Base-by-base conservation (phyloP, 2,797 vertebrate genomes). In the Carapus acus region DNA sequence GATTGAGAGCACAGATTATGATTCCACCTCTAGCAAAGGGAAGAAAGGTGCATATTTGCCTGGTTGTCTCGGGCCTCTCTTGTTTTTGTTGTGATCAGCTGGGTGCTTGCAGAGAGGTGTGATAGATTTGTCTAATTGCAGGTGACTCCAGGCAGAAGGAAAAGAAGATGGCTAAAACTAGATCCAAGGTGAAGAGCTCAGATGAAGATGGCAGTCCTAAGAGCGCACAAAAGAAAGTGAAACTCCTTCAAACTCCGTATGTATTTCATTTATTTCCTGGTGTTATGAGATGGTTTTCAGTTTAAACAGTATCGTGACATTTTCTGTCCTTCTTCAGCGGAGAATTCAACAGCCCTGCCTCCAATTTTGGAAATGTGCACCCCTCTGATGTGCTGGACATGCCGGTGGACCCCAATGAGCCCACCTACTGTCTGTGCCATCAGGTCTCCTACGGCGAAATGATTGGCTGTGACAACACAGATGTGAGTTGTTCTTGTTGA, bases 381-480 rank as follows among this genome's bases (percentile, higher is more conserved):
- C 94, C 96, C 33, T 98, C 96, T 0, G 96, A 99, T 83, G 96
- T 99, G 29, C 77, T 99, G 83, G 96, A 99, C 81, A 99, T 99
- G 96, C 96, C 96, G 0, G 96, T 99, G 81, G 96, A 98, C 69
- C 96, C 96, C 73, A 99, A 99, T 24, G 96, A 99, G 69, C 96
- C 96, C 66, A 99, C 96, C 24, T 99, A 99, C 84, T 99, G 96
- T 86, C 89, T 99, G 72, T 99, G 96, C 80, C 93, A 95, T 83
- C 96, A 99, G 85, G 96, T 99, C 41, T 99, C 94, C 60, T 99
- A 99, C 3, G 96, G 96, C 79, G 96, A 99, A 85, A 99, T 99
- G 96, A 99, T 99, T 20, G 96, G 96, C 84, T 99, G 96, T 55
- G 96, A 99, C 86, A 98, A 98, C 81, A 92, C 94, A 38, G 96